Base-by-base conservation (phyloP, 2,113 vertebrate species). In the Cyphomyrus plagiostoma region DNA sequence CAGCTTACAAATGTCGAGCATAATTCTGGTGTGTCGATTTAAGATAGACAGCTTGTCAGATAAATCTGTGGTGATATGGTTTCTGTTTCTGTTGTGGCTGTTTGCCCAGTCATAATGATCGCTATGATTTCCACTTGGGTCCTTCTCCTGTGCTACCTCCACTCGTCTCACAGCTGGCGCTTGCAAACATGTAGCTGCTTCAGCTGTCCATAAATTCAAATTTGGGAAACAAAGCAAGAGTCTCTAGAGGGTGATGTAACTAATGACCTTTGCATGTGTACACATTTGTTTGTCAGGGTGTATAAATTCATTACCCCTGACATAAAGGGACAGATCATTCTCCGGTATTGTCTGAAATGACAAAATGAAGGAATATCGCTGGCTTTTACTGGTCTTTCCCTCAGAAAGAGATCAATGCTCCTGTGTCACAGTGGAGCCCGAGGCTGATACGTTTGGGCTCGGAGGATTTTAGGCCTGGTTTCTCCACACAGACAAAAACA, bases 251-350 rank as follows among this genome's bases (percentile, higher is more conserved):
- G 58, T 89, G 66, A 90, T 90, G 84, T 83, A 90, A 90, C 46
- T 74, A 88, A 49, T 91, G 87, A 91, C 91, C 90, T 91, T 88
- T 13, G 42, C 26, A 19, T 90, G 85, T 88, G 87, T 88, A 48
- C 48, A 89, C 62, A 90, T 90, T 89, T 91, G 66, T 89, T 87
- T 92, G 89, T 83, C 1, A 13, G 35, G 48, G 87, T 30, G 66
- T 91, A 87, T 90, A 80, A 87, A 91, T 90, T 92, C 70, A 91
- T 88, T 87, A 89, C 66, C 50, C 56, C 50, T 77, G 9, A 66
- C 13, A 30, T 53, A 74, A 58, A 74, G 56, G 70, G 45, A 86
- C 48, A 87, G 77, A 77, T 66, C 66, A 88, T 91, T 91, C 89
- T 49, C 70, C 13, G 53, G 89, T 86, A 66, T 77, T 66, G 86